Conservation (phyloP, 2,888 invertebrate genomes). For the Drosophila meridiana region DNA sequence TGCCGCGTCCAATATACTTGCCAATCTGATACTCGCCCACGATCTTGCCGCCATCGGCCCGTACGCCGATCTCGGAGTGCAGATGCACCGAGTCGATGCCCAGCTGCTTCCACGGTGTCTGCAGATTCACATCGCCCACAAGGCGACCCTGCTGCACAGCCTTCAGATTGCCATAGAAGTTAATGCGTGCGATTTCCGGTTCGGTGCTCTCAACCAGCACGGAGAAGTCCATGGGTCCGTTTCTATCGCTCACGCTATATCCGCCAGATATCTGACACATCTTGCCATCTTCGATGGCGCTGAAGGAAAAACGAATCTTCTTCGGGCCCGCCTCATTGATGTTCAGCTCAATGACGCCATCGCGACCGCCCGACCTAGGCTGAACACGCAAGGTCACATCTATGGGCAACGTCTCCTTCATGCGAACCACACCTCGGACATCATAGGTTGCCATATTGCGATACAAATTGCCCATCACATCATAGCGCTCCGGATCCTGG, state of each 20-base stretch:
- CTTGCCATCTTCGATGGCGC: constrained; percentile 84
- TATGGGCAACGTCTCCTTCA: constrained; percentile 84
- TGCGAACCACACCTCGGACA: constrained; percentile 84
- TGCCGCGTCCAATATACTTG: constrained; percentile 84
- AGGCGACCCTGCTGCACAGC: constrained; percentile 58
- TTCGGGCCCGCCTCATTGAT: constrained; percentile 71
- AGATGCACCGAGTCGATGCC: constrained; percentile 83
- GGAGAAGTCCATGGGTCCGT: constrained; percentile 85
- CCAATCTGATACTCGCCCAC: constrained; percentile 85
- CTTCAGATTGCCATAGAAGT: constrained; percentile 77
- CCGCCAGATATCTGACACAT: constrained; percentile 85
- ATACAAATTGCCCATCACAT: constrained; percentile 85
- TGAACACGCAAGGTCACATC: constrained; percentile 85
- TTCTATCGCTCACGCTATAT: constrained; percentile 81
- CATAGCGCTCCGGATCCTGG: constrained; percentile 69
- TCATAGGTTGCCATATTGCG: constrained; percentile 84
- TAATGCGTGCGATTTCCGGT: constrained; percentile 81
- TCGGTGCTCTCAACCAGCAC: constrained; percentile 82
- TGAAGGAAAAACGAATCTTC: constrained; percentile 81
- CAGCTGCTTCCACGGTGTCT: constrained; percentile 83
- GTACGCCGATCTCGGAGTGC: constrained; percentile 71
- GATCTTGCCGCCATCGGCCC: constrained; percentile 77
- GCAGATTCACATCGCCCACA: constrained; percentile 75
- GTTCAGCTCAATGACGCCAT: constrained; percentile 83
- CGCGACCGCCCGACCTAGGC: constrained; percentile 84